Conservation (phyloP, 2,797 vertebrate genomes). For the Phoeniculus purpureus region DNA sequence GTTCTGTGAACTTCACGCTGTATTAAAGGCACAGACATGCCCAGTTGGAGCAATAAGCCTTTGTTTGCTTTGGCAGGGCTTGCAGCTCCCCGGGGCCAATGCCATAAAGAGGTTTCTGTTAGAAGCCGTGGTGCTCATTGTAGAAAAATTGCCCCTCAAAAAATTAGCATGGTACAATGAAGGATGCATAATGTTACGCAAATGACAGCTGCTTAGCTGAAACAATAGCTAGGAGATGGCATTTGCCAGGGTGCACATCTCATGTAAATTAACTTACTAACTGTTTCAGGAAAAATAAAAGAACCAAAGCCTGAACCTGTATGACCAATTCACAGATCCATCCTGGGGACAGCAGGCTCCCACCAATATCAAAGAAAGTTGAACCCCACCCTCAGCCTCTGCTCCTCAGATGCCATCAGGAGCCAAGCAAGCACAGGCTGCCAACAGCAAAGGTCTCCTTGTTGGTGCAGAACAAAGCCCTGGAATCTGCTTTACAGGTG, state of each 20-base stretch:
- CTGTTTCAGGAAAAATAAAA: conserved; percentile 59
- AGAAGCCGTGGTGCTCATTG: conserved; percentile 92
- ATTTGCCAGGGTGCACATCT: conserved; percentile 83
- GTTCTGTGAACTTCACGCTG: conserved; percentile 84
- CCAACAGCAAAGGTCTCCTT: conserved; percentile 36
- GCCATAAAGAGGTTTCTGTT: conserved; percentile 97
- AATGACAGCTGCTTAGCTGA: conserved; percentile 90
- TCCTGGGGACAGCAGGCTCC: conserved; percentile 26
- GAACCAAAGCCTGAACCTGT: conserved; percentile 59
- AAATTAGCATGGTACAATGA: conserved; percentile 93
- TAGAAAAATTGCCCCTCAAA: conserved; percentile 92
- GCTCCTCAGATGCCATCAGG: neutral
- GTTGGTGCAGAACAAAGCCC: conserved; percentile 41
- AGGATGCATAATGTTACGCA: conserved; percentile 89
- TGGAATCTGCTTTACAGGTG: conserved; percentile 62
- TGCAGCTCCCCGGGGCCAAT: conserved; percentile 88
- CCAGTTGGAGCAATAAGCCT: conserved; percentile 85
- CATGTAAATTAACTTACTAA: conserved; percentile 84
- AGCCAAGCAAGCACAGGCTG: neutral
- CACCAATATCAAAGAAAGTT: conserved; percentile 38
- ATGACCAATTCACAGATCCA: conserved; percentile 39
- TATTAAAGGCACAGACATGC: conserved; percentile 87
- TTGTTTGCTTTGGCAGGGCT: conserved; percentile 96
- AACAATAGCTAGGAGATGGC: conserved; percentile 85
- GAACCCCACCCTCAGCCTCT: neutral